Conservation (phyloP, 2,888 invertebrate species). For the Hetaerina titia region DNA sequence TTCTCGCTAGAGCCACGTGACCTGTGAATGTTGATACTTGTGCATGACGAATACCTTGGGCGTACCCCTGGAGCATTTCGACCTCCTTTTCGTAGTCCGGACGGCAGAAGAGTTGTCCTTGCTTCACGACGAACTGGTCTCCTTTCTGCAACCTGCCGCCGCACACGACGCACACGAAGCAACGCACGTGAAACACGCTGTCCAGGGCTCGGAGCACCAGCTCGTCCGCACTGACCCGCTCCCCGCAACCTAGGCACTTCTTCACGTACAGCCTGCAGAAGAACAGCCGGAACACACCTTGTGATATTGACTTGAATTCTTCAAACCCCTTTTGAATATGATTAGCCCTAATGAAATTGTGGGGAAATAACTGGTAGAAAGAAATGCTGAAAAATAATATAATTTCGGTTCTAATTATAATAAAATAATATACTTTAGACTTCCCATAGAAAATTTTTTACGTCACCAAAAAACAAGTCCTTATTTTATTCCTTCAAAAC, state of each 20-base stretch:
- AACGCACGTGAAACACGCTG: constrained; percentile 88
- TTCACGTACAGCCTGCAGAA: constrained; percentile 84
- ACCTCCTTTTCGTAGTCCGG: constrained; percentile 90
- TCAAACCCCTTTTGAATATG: too few species aligned
- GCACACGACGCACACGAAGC: constrained; percentile 89
- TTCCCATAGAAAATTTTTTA: too few species aligned
- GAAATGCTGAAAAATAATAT: too few species aligned
- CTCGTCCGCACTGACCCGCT: constrained; percentile 86
- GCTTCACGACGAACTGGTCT: constrained; percentile 89
- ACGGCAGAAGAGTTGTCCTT: constrained; percentile 88
- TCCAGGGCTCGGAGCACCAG: constrained; percentile 88
- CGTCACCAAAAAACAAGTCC: too few species aligned
- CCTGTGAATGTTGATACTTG: background rate
- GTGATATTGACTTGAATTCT: background rate
- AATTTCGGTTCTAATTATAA: too few species aligned
- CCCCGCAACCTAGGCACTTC: constrained; percentile 87
- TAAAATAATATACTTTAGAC: too few species aligned
- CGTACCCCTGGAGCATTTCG: constrained; percentile 84
- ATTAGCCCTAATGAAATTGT: too few species aligned
- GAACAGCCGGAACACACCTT: background rate
- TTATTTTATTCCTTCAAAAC: too few species aligned
- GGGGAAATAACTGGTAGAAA: too few species aligned
- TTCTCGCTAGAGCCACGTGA: too few species aligned
- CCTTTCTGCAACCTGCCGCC: constrained; percentile 87
- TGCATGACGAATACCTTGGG: constrained; percentile 76